These are phyloP conservation scores for Amiota minor DNA, from an alignment of 2,888 invertebrate species.

Conservation along the genomic window DNA sequence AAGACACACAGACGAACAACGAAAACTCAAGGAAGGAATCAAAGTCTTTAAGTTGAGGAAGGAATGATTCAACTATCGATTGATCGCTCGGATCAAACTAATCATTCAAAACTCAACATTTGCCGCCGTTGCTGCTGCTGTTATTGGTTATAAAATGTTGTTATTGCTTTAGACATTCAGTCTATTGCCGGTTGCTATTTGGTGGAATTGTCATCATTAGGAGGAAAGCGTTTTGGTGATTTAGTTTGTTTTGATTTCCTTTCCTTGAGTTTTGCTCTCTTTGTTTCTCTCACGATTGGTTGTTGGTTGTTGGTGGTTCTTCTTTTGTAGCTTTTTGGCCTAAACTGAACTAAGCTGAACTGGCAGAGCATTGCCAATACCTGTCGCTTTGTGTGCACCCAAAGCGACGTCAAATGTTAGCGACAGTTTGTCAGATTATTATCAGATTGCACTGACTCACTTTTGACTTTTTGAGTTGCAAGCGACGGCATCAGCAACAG, in stretches of 20 bases:
- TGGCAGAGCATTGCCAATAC: background rate
- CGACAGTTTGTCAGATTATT: slow-evolving; percentile 71
- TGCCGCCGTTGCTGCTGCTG: slow-evolving; percentile 24
- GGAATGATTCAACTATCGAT: slow-evolving; percentile 51
- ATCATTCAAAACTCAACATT: slow-evolving; percentile 67
- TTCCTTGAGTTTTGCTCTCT: slow-evolving; percentile 13
- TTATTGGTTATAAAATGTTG: slow-evolving; percentile 16
- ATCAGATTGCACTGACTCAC: slow-evolving; percentile 70
- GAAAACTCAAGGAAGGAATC: background rate
- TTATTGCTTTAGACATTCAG: slow-evolving; percentile 1
- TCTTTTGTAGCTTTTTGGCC: background rate
- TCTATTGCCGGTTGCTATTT: slow-evolving; percentile 5
- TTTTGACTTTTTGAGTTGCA: slow-evolving; percentile 63
- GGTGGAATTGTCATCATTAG: slow-evolving; percentile 69
- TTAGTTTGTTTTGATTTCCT: slow-evolving; percentile 13
- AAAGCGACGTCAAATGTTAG: slow-evolving; percentile 63
- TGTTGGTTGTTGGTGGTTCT: background rate
- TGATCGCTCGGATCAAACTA: slow-evolving; percentile 68
- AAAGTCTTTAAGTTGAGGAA: slow-evolving; percentile 9
- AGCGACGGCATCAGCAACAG: slow-evolving; percentile 13
- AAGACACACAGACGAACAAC: slow-evolving; percentile 5
- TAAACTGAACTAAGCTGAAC: too few relatives aligned
- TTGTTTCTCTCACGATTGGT: slow-evolving; percentile 32
- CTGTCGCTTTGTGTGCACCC: slow-evolving; percentile 49
- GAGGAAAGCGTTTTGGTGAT: slow-evolving; percentile 47